phyloP scores from a whole-genome alignment of 2,888 invertebrate species.

The Glaucopsyche alexis region DNA sequence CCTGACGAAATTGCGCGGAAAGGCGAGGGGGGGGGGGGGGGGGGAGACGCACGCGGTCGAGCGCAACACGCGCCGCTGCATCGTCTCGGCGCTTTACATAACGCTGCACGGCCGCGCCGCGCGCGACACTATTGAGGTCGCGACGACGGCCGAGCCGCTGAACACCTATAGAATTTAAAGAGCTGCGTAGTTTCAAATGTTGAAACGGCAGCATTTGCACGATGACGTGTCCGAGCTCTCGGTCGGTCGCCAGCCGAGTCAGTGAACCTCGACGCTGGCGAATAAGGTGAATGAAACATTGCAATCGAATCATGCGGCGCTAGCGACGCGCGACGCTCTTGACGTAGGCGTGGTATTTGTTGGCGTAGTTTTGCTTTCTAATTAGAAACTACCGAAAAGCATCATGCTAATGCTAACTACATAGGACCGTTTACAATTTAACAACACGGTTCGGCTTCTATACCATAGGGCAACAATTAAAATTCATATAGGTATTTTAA shows the following conservation, averaged over 20 bases:
- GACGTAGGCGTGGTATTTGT: slow-evolving; percentile 38
- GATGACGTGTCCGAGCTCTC: slow-evolving; percentile 69
- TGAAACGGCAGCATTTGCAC: slow-evolving; percentile 70
- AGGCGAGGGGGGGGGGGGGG: slow-evolving; percentile 46
- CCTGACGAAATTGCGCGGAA: slow-evolving; percentile 62
- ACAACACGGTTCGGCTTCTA: neutral
- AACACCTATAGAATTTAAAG: slow-evolving; percentile 71
- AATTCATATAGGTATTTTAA: neutral
- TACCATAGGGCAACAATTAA: neutral
- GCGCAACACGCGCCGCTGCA: slow-evolving; percentile 71
- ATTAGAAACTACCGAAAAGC: slow-evolving; percentile 53
- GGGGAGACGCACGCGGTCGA: slow-evolving; percentile 68
- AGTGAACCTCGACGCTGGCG: slow-evolving; percentile 72
- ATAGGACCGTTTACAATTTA: neutral
- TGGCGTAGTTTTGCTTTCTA: slow-evolving; percentile 68
- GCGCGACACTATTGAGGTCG: slow-evolving; percentile 60
- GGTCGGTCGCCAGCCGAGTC: slow-evolving; percentile 65
- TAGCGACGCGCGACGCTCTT: slow-evolving; percentile 53
- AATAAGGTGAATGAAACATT: slow-evolving; percentile 78
- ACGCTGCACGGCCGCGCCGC: slow-evolving; percentile 57
- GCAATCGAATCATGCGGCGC: slow-evolving; percentile 65
- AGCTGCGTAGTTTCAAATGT: slow-evolving; percentile 59
- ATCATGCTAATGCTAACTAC: neutral
- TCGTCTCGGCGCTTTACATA: slow-evolving; percentile 71
- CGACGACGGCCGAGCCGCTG: slow-evolving; percentile 51